Base-by-base conservation (phyloP, 1,140 invertebrate species). In the Papilio aristodemus region DNA sequence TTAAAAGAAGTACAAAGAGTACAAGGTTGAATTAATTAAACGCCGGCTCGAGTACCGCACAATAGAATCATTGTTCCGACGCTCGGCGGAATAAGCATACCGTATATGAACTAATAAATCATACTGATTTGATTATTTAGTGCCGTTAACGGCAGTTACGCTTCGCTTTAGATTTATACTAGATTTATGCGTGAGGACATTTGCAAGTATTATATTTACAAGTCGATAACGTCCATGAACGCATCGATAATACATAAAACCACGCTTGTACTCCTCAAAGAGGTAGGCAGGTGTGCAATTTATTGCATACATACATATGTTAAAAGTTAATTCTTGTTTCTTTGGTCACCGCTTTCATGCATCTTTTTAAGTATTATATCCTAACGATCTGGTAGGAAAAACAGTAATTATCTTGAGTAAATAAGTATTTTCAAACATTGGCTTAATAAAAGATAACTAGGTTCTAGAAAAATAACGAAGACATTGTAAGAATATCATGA, bases 51-150 rank as follows among this genome's bases (percentile, higher is more conserved):
- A 66, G 14, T 32, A 27, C 37, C 37, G 4, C 17, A 50, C 63
- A 66, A 66, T 64, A 43, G 62, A 43, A 64, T 64, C 62, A 64
- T 64, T 64, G 62, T 64, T 64, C 36, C 14, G 14, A 60, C 17
- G 58, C 14, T 11, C 62, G 37, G 37, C 10, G 63, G 41, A 66
- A 50, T 66, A 66, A 66, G 63, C 63, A 50, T 36, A 46, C 63
- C 63, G 43, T 22, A 19, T 66, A 66, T 50, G 43, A 66, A 50
- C 41, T 66, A 50, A 66, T 66, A 66, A 66, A 66, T 66, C 63
- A 66, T 19, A 66, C 63, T 50, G 63, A 66, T 66, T 66, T 66
- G 43, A 46, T 66, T 50, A 66, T 50, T 59, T 59, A 59, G 27
- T 59, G 58, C 58, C 58, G 63, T 66, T 50, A 66, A 50, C 63